These are phyloP conservation scores for Ibidorhyncha struthersii DNA, from an alignment of 2,113 vertebrate species.

Conservation along the genomic window DNA sequence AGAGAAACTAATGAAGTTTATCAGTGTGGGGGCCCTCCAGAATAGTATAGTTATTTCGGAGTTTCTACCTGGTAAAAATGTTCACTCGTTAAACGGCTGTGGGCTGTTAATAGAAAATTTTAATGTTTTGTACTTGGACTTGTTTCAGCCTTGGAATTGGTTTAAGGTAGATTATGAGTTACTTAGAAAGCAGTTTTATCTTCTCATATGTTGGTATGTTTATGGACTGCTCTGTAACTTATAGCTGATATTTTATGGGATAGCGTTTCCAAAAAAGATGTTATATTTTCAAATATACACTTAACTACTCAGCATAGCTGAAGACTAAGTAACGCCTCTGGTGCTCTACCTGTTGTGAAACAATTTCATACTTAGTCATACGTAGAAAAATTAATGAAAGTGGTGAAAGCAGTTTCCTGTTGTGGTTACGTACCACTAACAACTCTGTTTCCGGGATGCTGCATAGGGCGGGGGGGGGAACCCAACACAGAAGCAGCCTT, in stretches of 20 bases:
- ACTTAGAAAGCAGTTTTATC: not conserved
- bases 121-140: not conserved
- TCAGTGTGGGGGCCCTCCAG: not conserved
- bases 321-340: not conserved
- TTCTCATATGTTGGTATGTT: not conserved
- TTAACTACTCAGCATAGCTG: not conserved
- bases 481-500: not conserved
- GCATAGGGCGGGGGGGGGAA: accelerated
- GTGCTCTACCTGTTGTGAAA: not conserved
- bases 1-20: not conserved
- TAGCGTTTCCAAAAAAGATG: not conserved
- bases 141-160: not conserved
- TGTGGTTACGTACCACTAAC: not conserved
- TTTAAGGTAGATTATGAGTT: not conserved
- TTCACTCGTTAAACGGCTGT: not conserved
- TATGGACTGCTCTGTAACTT: not conserved
- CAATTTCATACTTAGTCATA: not conserved
- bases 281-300: not conserved
- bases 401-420: slow-evolving; percentile 9
- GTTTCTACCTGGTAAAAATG: not conserved
- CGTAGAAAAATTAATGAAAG: slow-evolving; percentile 10
- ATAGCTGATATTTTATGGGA: not conserved
- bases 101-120: not conserved
- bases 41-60: not conserved
- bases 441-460: not conserved